These are phyloP conservation scores for Anastrepha ludens DNA, from an alignment of 1,140 invertebrate genomes.

Conservation along the genomic window DNA sequence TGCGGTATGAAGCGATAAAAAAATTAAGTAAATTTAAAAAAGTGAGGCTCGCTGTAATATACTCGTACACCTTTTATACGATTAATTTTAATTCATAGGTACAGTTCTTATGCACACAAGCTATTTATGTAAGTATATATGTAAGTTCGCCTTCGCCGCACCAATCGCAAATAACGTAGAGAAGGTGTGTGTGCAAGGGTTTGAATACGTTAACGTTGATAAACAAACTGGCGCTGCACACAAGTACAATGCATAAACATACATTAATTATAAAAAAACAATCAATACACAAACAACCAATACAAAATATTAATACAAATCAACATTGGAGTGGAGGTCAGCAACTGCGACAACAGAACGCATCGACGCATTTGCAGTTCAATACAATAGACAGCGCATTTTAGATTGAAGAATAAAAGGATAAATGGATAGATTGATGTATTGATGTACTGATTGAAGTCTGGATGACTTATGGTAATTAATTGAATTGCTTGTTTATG, in stretches of 20 bases:
- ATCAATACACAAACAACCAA: not conserved
- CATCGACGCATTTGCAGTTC: not conserved
- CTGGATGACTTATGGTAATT: not conserved
- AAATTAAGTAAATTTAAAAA: no score
- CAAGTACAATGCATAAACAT: not conserved
- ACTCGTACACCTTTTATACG: not conserved
- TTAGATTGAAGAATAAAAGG: not conserved
- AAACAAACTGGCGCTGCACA: not conserved
- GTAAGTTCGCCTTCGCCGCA: not conserved
- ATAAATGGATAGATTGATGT: not conserved
- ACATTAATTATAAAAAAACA: not conserved
- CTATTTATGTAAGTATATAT: not conserved
- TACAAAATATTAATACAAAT: not conserved
- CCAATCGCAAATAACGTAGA: not conserved
- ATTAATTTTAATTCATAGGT: not conserved
- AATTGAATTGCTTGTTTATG: not conserved
- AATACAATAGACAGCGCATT: not conserved
- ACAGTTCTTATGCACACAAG: not conserved
- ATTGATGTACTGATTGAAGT: no score
- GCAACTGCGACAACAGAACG: not conserved
- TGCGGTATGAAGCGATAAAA: no score
- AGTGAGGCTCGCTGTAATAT: not conserved
- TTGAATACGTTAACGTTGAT: not conserved
- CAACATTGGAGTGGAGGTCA: slow-evolving; percentile 20
- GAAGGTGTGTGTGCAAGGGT: not conserved